Evolutionary conservation across 2,797 vertebrate genomes (phyloP).

Genomic region (Cottoperca gobio): DNA sequence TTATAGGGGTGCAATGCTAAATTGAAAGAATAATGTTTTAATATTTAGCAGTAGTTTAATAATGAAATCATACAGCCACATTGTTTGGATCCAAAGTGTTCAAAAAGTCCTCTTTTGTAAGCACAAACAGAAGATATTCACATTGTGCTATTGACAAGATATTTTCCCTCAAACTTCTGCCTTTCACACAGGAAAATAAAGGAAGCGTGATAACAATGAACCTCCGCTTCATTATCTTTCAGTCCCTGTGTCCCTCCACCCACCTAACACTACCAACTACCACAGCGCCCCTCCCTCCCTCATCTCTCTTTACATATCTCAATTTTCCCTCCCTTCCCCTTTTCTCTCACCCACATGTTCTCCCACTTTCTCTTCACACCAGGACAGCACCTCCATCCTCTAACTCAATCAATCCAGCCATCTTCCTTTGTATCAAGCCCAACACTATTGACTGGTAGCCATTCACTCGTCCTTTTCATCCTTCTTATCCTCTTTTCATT

Average conservation of each 20-base stretch:
- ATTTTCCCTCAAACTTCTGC: not conserved
- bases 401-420: slow-evolving; percentile 9
- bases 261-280: not conserved
- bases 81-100: too few species aligned
- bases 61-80: not conserved
- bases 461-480: not conserved
- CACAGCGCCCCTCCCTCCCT: not conserved
- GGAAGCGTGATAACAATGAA: slow-evolving; percentile 28
- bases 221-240: slow-evolving; percentile 5
- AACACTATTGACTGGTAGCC: slow-evolving; percentile 19
- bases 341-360: not conserved
- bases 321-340: slow-evolving; percentile 1
- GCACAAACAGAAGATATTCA: not conserved
- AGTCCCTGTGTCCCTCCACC: not conserved
- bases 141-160: not conserved
- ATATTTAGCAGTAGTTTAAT: not conserved
- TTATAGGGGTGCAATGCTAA: not conserved
- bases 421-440: slow-evolving; percentile 14
- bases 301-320: slow-evolving; percentile 3
- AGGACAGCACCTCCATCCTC: slow-evolving; percentile 8
- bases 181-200: not conserved
- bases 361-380: not conserved
- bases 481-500: slow-evolving; percentile 5
- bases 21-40: not conserved
- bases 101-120: not conserved